These are phyloP conservation scores for Pyrgilauda ruficollis DNA, from an alignment of 2,113 vertebrate genomes.

Conservation along the genomic window DNA sequence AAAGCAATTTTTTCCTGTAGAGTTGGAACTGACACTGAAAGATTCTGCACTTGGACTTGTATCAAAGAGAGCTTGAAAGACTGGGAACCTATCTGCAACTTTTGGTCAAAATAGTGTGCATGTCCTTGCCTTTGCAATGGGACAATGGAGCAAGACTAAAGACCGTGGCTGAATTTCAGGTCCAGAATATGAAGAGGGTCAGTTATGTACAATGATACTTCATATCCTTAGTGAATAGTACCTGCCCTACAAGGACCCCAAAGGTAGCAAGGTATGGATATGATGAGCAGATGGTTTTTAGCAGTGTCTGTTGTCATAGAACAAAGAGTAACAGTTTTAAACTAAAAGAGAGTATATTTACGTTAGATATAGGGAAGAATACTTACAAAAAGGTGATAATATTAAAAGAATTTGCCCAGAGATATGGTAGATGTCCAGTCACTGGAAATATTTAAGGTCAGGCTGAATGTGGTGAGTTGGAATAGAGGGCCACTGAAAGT, in stretches of 20 bases:
- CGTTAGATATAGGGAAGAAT: background rate
- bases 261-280: background rate
- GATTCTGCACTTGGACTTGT: background rate
- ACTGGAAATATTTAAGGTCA: background rate
- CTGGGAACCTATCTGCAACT: background rate
- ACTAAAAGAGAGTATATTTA: background rate
- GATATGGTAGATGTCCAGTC: fast-evolving
- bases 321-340: background rate
- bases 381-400: too few species aligned
- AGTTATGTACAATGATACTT: background rate
- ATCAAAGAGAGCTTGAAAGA: background rate
- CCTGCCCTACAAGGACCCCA: background rate
- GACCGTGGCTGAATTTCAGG: background rate
- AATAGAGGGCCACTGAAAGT: background rate
- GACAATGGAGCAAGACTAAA: background rate
- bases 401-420: background rate
- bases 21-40: background rate
- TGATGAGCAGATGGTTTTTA: background rate
- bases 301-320: background rate
- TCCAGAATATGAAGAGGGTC: background rate
- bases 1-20: background rate
- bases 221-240: background rate
- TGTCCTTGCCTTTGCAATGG: background rate
- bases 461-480: background rate
- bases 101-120: background rate